phyloP scores from a whole-genome alignment of 64 coral and sea anemone species.

The Porites lutea region DNA sequence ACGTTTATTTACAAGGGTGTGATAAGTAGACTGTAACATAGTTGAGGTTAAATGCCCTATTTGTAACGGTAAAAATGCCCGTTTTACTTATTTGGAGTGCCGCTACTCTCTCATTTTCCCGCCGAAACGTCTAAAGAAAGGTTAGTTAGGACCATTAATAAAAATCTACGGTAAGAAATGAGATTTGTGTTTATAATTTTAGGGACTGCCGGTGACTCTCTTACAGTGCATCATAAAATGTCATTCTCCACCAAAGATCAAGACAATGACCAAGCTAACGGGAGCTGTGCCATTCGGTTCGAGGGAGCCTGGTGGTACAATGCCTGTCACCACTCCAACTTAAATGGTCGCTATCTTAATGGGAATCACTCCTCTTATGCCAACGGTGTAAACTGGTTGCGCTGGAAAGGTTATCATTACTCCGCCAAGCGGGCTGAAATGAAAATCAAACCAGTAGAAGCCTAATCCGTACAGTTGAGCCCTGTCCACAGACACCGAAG shows the following conservation, averaged over 20 bases:
- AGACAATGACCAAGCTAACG: constrained; percentile 26
- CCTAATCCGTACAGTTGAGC: no score
- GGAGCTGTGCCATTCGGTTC: not conserved
- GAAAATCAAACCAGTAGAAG: constrained; percentile 35
- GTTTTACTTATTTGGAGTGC: no score
- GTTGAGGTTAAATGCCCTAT: no score
- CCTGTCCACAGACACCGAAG: no score
- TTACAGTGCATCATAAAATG: constrained; percentile 19
- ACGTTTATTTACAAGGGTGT: no score
- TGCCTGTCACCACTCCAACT: constrained; percentile 9
- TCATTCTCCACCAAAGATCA: constrained; percentile 49
- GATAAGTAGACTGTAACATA: no score
- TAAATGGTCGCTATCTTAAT: constrained; percentile 52
- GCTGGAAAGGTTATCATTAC: constrained; percentile 30
- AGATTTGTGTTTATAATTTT: not conserved
- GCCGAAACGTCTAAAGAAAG: no score
- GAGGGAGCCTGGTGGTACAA: constrained; percentile 60
- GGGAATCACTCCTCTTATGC: not conserved
- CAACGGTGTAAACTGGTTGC: not conserved
- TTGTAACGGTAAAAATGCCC: no score
- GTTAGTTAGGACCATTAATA: no score
- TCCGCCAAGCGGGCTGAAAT: constrained; percentile 38
- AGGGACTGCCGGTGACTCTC: constrained; percentile 56
- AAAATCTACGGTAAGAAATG: not conserved
- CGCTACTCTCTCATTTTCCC: no score